Conservation (phyloP, 2,113 vertebrate genomes). For the Ailurus styani region DNA sequence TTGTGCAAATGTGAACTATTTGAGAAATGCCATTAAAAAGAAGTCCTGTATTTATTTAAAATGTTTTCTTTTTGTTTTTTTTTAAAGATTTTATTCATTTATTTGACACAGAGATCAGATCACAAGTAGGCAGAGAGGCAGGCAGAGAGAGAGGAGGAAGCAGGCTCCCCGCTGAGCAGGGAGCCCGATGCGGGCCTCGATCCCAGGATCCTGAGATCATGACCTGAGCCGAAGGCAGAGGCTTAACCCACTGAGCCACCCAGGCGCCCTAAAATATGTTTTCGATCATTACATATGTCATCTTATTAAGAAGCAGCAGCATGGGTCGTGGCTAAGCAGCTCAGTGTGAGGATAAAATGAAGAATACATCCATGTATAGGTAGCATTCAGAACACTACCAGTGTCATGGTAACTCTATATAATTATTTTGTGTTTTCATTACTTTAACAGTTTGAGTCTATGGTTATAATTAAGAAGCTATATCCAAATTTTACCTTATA, state of each 20-base stretch:
- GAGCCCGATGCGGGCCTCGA: no score
- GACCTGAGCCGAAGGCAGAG: no score
- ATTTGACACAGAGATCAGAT: no score
- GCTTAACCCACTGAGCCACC: no score
- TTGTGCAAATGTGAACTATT: not conserved
- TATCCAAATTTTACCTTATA: not conserved
- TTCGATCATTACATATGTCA: not conserved
- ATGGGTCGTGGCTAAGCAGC: not conserved
- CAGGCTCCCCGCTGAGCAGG: no score
- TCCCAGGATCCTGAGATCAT: no score
- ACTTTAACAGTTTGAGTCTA: not conserved
- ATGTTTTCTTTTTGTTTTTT: no score
- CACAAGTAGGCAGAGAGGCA: no score
- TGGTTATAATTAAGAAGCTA: not conserved
- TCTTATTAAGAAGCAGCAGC: not conserved
- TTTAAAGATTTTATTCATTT: no score
- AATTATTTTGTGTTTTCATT: not conserved
- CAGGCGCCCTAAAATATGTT: not conserved
- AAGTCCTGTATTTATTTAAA: not conserved
- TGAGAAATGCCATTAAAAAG: not conserved
- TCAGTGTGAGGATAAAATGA: not conserved
- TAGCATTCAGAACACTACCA: not conserved
- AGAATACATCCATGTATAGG: not conserved
- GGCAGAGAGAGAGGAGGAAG: no score
- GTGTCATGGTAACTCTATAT: not conserved